Conservation (phyloP, 2,888 invertebrate genomes). For the Aelia acuminata region DNA sequence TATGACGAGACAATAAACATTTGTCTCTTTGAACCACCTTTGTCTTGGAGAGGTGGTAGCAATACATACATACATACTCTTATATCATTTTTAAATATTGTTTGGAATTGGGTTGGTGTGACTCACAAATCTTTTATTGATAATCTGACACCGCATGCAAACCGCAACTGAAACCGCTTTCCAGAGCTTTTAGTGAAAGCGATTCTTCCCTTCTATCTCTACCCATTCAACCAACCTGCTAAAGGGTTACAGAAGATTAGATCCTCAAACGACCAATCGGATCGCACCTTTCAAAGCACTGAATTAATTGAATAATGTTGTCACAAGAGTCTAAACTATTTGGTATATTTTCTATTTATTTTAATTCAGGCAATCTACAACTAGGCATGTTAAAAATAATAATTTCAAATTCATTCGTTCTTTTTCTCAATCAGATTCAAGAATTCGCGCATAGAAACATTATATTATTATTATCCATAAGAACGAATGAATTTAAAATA, state of each 20-base stretch:
- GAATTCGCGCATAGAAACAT: too few species aligned
- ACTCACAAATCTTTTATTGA: not conserved
- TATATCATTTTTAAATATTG: not conserved
- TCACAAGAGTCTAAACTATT: too few species aligned
- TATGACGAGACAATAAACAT: not conserved
- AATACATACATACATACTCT: too few species aligned
- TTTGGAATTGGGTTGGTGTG: not conserved
- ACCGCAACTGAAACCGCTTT: not conserved
- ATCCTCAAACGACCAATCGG: not conserved
- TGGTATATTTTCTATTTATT: too few species aligned
- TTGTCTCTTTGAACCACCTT: slow-evolving; percentile 5
- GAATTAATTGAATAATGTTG: too few species aligned
- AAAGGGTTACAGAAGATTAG: not conserved
- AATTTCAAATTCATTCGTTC: too few species aligned
- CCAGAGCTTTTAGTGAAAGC: not conserved
- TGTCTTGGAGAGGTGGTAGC: not conserved
- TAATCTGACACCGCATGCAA: not conserved
- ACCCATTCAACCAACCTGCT: not conserved
- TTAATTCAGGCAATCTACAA: too few species aligned
- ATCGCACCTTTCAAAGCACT: too few species aligned
- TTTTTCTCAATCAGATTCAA: too few species aligned
- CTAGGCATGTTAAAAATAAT: too few species aligned
- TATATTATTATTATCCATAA: too few species aligned
- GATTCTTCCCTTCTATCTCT: not conserved
- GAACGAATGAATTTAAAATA: too few species aligned